phyloP scores from a whole-genome alignment of 2,888 invertebrate genomes.

The Phalangium opilio region DNA sequence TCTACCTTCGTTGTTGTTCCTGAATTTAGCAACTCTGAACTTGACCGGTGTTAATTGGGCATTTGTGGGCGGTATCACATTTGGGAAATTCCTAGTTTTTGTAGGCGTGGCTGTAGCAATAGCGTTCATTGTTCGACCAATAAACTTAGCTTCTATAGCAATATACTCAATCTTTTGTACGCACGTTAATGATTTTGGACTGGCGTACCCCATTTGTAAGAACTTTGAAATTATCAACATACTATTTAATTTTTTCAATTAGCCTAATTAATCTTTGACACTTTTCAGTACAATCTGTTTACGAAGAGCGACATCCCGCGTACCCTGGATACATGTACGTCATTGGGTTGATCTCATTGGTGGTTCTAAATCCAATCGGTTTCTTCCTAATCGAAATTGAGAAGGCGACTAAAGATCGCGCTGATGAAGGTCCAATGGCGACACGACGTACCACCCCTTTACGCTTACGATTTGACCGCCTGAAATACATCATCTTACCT shows the following conservation, averaged over 20 bases:
- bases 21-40: constrained; percentile 69
- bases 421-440: neutral
- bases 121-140: constrained; percentile 51
- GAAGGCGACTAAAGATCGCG: constrained; percentile 32
- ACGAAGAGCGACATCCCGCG: constrained; percentile 67
- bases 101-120: constrained; percentile 59
- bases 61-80: constrained; percentile 63
- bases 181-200: constrained; percentile 91
- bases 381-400: constrained; percentile 74
- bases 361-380: constrained; percentile 78
- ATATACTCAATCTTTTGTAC: constrained; percentile 87
- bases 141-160: constrained; percentile 68
- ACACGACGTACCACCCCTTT: neutral
- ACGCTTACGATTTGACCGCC: neutral
- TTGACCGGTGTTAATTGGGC: constrained; percentile 66
- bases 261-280: neutral
- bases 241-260: too few relatives aligned
- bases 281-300: constrained; percentile 62
- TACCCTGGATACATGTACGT: constrained; percentile 78
- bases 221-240: neutral
- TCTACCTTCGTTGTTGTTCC: constrained; percentile 74
- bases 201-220: constrained; percentile 61
- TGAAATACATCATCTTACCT: neutral
- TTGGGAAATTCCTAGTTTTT: constrained; percentile 74
- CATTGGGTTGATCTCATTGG: constrained; percentile 82